Percentiles rank a stretch among this genome's conserved stretches.
Conservation (phyloP, 2,797 vertebrate species). For the Coreius guichenoti region DNA sequence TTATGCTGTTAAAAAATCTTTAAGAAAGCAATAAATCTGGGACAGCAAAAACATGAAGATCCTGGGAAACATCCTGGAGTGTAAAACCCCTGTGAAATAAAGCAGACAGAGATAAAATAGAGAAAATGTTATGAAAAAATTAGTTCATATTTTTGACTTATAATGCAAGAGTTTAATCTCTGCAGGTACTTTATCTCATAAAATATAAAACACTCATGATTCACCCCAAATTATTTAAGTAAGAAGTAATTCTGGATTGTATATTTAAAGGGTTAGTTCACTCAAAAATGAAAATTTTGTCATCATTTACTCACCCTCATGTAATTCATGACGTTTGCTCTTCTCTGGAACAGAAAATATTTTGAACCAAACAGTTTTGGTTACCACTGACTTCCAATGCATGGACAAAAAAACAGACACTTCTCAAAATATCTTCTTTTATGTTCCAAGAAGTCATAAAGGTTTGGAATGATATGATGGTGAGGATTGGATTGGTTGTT, state of each 20-base stretch:
- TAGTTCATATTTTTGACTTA: neutral
- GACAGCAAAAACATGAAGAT: neutral
- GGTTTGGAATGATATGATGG: neutral
- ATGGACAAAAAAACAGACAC: neutral
- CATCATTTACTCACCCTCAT: neutral
- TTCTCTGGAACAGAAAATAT: neutral
- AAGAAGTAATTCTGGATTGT: neutral
- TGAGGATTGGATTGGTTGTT: neutral
- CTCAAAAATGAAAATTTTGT: neutral
- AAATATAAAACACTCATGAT: neutral
- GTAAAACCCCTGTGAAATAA: neutral
- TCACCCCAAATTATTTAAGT: neutral
- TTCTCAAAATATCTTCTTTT: neutral
- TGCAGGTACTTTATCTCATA: neutral
- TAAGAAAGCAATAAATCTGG: conserved; percentile 9
- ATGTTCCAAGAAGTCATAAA: neutral
- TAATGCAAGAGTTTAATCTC: neutral
- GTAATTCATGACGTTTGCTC: neutral
- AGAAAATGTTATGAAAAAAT: neutral
- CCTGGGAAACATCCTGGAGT: conserved; percentile 5
- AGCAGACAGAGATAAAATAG: neutral
- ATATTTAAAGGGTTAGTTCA: neutral
- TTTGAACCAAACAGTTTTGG: neutral
- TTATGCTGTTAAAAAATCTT: conserved; percentile 8
- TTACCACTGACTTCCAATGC: neutral